Evolutionary conservation across 2,888 invertebrate species (phyloP).

Genomic region (Amblyjoppa proteus): DNA sequence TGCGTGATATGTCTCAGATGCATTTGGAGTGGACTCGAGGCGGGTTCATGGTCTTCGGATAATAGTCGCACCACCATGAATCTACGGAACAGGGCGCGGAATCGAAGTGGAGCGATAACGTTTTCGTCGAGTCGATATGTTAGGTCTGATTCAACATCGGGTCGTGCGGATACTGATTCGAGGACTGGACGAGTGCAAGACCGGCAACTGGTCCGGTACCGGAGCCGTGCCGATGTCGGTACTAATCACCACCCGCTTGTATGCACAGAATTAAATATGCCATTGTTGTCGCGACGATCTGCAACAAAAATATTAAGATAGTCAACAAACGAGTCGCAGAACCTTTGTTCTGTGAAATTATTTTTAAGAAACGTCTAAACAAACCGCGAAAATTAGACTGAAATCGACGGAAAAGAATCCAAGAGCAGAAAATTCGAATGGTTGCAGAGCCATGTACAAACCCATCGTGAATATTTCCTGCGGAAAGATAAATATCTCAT

Average conservation of each 20-base stretch:
- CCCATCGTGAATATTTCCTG: slow-evolving; percentile 49
- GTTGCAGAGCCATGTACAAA: slow-evolving; percentile 40
- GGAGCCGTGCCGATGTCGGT: too few relatives aligned
- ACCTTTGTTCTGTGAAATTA: slow-evolving; percentile 85
- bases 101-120: not conserved
- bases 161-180: not conserved
- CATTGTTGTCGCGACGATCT: slow-evolving; percentile 11
- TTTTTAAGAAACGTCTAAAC: not conserved
- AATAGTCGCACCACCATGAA: too few relatives aligned
- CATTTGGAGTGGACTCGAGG: too few relatives aligned
- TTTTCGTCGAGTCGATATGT: not conserved
- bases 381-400: slow-evolving; percentile 28
- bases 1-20: too few relatives aligned
- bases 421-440: slow-evolving; percentile 40
- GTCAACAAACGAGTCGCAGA: slow-evolving; percentile 86
- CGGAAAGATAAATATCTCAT: not conserved
- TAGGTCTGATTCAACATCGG: not conserved
- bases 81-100: not conserved
- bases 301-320: slow-evolving; percentile 16
- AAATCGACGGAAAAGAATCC: slow-evolving; percentile 45
- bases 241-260: not conserved
- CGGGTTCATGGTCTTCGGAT: too few relatives aligned
- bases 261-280: slow-evolving; percentile 37
- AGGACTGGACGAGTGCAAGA: too few relatives aligned
- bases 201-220: too few relatives aligned